Evolutionary conservation across 35 echinoderm and acorn worm genomes (phyloP), one percentile per base, ranked within the genome.

Genomic region (Lytechinus pictus): DNA sequence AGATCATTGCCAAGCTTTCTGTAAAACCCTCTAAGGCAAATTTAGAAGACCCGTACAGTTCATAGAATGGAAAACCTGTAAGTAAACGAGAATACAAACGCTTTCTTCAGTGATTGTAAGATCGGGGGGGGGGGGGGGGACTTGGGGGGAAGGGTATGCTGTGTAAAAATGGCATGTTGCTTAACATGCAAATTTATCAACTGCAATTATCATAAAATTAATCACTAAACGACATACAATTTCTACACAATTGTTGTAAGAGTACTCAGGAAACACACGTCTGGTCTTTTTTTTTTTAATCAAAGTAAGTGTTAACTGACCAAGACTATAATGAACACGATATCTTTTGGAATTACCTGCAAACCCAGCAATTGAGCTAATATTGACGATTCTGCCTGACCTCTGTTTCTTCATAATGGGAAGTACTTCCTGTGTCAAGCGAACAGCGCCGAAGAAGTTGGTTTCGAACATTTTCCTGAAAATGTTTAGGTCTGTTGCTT

Each of bases 381-480:
- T 87, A 61, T 95, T 97, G 44, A 98, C 87, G 52, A 98, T 98
- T 7, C 92, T 33, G 28, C 97, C 97, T 54, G 95, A 94, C 29
- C 24, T 72, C 56, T 96, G 94, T 27, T 16, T 28, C 54, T 98
- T 98, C 97, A 98, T 98, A 44, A 51, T 28, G 10, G 96, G 97
- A 94, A 98, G 53, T 54, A 98, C 96, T 4, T 94, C 92, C 53
- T 95, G 94, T 52, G 96, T 96, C 51, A 95, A 12, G 54, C 92
- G 91, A 13, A 98, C 88, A 14, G 95, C 92, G 55, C 97, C 97
- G 55, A 96, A 98, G 52, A 95, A 96, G 61, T 98, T 96, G 91
- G 96, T 98, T 55, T 98, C 97, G 54, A 95, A 95, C 52, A 98
- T 87, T 6, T n/a, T 89, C 19, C 95, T 92, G 24, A 94, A 95